Evolutionary conservation across 2,888 invertebrate genomes (phyloP).

Genomic region (Folsomia manolachei): DNA sequence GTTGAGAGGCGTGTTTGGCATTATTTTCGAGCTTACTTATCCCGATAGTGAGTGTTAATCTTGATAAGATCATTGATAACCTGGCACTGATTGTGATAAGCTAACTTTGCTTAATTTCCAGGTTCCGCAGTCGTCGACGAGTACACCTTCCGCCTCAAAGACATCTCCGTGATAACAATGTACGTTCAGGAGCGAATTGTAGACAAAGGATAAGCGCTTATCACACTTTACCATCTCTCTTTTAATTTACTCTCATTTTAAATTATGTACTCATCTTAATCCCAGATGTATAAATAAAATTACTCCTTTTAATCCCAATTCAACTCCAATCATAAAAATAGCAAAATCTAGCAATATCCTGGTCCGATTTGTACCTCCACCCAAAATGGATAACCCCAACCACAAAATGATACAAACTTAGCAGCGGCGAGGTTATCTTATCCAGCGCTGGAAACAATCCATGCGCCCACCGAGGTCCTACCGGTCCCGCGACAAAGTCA

Average conservation of each 20-base stretch:
- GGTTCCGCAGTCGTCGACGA: conserved; percentile 7
- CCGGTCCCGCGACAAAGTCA: not conserved
- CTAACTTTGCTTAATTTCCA: not conserved
- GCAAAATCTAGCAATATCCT: not conserved
- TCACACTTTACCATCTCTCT: too few relatives aligned
- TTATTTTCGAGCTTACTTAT: conserved; percentile 26
- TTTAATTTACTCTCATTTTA: too few relatives aligned
- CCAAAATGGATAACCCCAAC: not conserved
- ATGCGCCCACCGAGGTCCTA: not conserved
- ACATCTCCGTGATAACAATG: conserved; percentile 13
- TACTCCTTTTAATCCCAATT: too few relatives aligned
- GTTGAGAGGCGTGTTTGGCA: conserved; percentile 24
- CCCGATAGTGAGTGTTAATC: conserved; percentile 13
- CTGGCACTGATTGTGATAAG: not conserved
- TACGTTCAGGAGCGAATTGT: conserved; percentile 25
- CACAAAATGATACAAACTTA: not conserved
- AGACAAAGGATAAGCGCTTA: conserved; percentile 21
- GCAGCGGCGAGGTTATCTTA: not conserved
- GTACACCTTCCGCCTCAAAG: conserved; percentile 25
- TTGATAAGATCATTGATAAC: too few relatives aligned
- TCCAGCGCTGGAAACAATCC: not conserved
- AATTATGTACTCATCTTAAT: too few relatives aligned
- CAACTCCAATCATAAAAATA: not conserved
- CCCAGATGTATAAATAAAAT: too few relatives aligned
- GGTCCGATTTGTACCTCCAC: not conserved